Percentiles rank a stretch among this genome's conserved stretches.
phyloP scores from a whole-genome alignment of 2,888 invertebrate species.

The Cerceris ruficornis region DNA sequence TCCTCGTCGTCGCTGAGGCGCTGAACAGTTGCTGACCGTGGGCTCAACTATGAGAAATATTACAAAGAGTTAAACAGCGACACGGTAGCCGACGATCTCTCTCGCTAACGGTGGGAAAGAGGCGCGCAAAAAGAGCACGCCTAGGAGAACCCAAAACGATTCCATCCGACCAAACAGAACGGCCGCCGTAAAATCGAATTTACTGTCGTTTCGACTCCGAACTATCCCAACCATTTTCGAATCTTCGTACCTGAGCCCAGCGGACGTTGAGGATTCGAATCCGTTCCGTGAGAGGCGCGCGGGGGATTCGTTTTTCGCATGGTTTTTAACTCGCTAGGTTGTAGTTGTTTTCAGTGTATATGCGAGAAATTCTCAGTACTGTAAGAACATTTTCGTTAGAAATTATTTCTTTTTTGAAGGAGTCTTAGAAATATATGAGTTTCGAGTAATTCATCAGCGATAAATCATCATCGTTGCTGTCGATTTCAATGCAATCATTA shows the following conservation, averaged over 20 bases:
- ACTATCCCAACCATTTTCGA: conserved; percentile 47
- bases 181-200: conserved; percentile 55
- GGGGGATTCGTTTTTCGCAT: not conserved
- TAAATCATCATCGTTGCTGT: too few species aligned
- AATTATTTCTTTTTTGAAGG: too few species aligned
- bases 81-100: conserved; percentile 61
- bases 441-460: too few species aligned
- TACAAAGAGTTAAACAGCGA: conserved; percentile 69
- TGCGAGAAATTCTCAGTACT: too few species aligned
- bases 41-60: conserved; percentile 69
- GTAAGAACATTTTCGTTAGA: too few species aligned
- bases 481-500: too few species aligned
- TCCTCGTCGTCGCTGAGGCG: conserved; percentile 65
- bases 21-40: conserved; percentile 48
- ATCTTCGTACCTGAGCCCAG: conserved; percentile 17
- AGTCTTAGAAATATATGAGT: too few species aligned
- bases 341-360: too few species aligned
- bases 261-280: not conserved
- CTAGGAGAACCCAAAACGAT: conserved; percentile 59
- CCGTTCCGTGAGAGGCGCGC: not conserved
- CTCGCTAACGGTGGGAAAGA: conserved; percentile 66
- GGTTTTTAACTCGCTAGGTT: too few species aligned
- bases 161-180: conserved; percentile 52
- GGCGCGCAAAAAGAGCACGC: conserved; percentile 54
- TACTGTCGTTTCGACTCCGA: conserved; percentile 39